Evolutionary conservation across 2,797 vertebrate genomes (phyloP).

Genomic region (Mus spretus): DNA sequence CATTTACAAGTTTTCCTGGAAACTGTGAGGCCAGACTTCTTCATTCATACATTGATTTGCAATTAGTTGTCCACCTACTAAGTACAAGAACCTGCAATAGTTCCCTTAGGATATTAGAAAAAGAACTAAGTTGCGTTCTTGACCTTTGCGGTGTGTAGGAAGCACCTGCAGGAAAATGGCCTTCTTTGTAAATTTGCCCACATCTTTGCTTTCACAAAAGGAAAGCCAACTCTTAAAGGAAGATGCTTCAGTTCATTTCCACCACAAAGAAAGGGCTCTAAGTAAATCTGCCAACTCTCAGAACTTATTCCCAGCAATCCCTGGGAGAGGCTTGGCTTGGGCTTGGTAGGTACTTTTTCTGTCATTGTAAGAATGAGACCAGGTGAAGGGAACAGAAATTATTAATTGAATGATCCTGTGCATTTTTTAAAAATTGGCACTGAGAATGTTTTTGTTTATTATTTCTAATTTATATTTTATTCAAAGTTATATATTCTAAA

Average conservation of each 20-base stretch:
- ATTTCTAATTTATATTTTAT: constrained; percentile 30
- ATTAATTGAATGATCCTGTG: not conserved
- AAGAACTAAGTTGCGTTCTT: not conserved
- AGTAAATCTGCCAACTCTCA: not conserved
- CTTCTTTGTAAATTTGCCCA: not conserved
- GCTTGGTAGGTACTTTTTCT: not conserved
- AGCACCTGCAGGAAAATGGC: not conserved
- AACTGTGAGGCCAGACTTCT: constrained; percentile 37
- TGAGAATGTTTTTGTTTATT: constrained; percentile 22
- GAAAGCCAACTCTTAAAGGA: not conserved
- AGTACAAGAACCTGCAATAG: not conserved
- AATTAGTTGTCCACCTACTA: constrained; percentile 62
- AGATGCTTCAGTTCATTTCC: constrained; percentile 30
- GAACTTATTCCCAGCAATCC: not conserved
- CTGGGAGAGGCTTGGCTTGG: not conserved
- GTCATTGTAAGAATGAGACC: not conserved
- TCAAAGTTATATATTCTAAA: not conserved
- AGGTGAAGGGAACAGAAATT: not conserved
- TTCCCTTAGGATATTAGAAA: not conserved
- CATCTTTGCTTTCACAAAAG: constrained; percentile 20
- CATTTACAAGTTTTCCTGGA: constrained; percentile 74
- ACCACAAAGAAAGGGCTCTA: constrained; percentile 17
- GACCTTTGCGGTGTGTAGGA: not conserved
- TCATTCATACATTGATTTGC: constrained; percentile 49
- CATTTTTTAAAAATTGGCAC: constrained; percentile 7